These are phyloP conservation scores for Tetragnatha montana DNA, from an alignment of 2,888 invertebrate species.

Conservation along the genomic window DNA sequence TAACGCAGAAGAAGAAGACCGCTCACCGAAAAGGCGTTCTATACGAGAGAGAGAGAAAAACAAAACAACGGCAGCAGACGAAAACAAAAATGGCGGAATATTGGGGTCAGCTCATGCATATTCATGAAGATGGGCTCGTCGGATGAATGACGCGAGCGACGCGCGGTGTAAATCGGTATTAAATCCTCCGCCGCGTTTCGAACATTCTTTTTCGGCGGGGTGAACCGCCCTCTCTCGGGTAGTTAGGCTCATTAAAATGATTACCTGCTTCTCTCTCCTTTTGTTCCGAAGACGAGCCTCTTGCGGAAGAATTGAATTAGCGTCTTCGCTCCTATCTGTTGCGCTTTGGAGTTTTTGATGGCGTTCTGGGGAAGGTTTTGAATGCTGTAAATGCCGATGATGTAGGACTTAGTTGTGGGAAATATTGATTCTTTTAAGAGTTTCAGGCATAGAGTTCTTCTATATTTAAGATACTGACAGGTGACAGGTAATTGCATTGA, in stretches of 20 bases:
- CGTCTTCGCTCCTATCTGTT: too few species aligned
- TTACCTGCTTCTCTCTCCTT: constrained; percentile 29
- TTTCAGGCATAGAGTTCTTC: too few species aligned
- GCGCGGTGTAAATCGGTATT: constrained; percentile 31
- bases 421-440: too few species aligned
- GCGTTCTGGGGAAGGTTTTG: too few species aligned
- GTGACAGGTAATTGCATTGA: too few species aligned
- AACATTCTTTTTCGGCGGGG: constrained; percentile 22
- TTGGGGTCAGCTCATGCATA: constrained; percentile 64
- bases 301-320: too few species aligned
- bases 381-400: too few species aligned
- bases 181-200: background rate
- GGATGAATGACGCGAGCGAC: constrained; percentile 30
- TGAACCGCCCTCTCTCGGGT: constrained; percentile 19
- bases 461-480: too few species aligned
- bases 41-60: too few species aligned
- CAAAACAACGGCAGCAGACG: constrained; percentile 11
- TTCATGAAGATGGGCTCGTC: constrained; percentile 50
- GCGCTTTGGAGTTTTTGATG: too few species aligned
- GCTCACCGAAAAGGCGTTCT: constrained; percentile 32
- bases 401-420: too few species aligned
- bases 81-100: constrained; percentile 43
- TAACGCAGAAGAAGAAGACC: background rate
- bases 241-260: constrained; percentile 52
- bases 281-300: constrained; percentile 15